Evolutionary conservation across 2,113 vertebrate genomes (phyloP).

Genomic region (Labrus mixtus): DNA sequence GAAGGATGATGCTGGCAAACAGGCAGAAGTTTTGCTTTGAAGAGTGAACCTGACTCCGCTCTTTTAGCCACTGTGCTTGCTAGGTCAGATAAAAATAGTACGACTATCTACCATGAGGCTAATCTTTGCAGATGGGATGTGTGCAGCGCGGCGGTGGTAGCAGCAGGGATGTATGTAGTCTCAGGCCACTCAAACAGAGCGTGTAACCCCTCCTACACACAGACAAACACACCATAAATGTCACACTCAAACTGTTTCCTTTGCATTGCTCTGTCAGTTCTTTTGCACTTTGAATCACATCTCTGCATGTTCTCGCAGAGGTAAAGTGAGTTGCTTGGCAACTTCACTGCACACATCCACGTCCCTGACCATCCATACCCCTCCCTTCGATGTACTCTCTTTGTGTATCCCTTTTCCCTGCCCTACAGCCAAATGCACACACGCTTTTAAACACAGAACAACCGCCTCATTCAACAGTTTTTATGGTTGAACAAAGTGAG

Average conservation of each 20-base stretch:
- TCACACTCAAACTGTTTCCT: slow-evolving; percentile 42
- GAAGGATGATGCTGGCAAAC: slow-evolving; percentile 5
- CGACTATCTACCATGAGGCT: slow-evolving; percentile 73
- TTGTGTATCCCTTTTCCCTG: slow-evolving; percentile 2
- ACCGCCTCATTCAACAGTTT: neutral
- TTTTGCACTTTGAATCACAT: slow-evolving; percentile 51
- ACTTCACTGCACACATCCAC: slow-evolving; percentile 56
- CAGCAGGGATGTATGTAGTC: slow-evolving; percentile 54
- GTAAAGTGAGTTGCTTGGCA: slow-evolving; percentile 73
- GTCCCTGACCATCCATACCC: slow-evolving; percentile 23
- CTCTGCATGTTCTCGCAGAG: slow-evolving; percentile 34
- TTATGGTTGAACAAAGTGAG: neutral
- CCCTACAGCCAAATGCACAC: neutral
- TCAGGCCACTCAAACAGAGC: slow-evolving; percentile 31
- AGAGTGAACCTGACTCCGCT: slow-evolving; percentile 51
- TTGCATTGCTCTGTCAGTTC: slow-evolving; percentile 26
- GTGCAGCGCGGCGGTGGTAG: slow-evolving; percentile 50
- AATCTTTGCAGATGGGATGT: slow-evolving; percentile 79
- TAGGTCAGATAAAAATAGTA: slow-evolving; percentile 84
- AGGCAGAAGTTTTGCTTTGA: slow-evolving; percentile 23
- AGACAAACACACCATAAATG: slow-evolving; percentile 38
- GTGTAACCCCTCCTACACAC: slow-evolving; percentile 14
- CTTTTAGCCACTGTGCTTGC: slow-evolving; percentile 64
- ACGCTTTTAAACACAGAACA: neutral
- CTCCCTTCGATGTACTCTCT: slow-evolving; percentile 13